Evolutionary conservation across 2,888 invertebrate genomes (phyloP).

Genomic region (Apamea sordens): DNA sequence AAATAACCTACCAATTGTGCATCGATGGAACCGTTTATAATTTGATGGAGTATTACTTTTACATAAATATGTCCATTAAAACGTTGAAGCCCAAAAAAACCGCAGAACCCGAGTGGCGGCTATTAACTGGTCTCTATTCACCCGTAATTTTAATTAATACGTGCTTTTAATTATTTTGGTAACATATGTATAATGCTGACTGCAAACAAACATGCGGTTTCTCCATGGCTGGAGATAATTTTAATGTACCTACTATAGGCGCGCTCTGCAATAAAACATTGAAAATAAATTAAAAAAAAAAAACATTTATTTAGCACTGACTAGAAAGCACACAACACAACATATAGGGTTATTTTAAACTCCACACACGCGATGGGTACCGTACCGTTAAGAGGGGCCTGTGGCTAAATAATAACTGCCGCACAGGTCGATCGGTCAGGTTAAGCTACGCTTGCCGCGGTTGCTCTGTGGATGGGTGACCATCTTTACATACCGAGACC

Average conservation of each 20-base stretch:
- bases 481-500: too few relatives aligned
- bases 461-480: too few relatives aligned
- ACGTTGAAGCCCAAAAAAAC: constrained; percentile 19
- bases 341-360: background rate
- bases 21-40: too few relatives aligned
- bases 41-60: background rate
- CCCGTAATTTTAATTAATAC: background rate
- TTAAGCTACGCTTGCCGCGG: too few relatives aligned
- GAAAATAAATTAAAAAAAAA: too few relatives aligned
- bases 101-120: constrained; percentile 1
- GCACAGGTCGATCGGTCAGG: too few relatives aligned
- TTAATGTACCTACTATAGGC: background rate
- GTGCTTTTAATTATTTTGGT: background rate
- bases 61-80: background rate
- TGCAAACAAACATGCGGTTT: constrained; percentile 8
- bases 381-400: too few relatives aligned
- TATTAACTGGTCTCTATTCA: constrained; percentile 9
- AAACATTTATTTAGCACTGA: too few relatives aligned
- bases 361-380: too few relatives aligned
- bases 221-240: background rate
- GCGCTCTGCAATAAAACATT: background rate
- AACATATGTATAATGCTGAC: background rate
- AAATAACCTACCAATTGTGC: too few relatives aligned
- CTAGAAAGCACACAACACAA: too few relatives aligned
- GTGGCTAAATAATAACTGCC: too few relatives aligned